These are phyloP conservation scores for Morinoia aosen DNA, from an alignment of 2,888 invertebrate species.

Conservation along the genomic window DNA sequence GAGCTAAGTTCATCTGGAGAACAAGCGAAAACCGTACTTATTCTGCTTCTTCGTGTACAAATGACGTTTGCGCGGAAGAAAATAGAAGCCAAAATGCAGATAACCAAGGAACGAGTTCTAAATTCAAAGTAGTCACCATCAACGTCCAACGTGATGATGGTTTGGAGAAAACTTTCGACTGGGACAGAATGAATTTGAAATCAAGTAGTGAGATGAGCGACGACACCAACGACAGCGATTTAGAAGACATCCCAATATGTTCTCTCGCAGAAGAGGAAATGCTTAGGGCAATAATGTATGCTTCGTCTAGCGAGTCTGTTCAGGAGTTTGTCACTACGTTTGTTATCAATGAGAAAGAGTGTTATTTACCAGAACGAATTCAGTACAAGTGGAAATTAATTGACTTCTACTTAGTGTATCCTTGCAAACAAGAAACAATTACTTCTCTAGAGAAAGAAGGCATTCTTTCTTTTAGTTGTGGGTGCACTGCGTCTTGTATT, in stretches of 20 bases:
- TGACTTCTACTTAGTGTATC: conserved; percentile 42
- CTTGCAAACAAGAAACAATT: background rate
- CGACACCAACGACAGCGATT: conserved; percentile 54
- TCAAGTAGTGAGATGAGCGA: conserved; percentile 18
- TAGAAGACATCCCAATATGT: conserved; percentile 60
- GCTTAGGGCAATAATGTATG: conserved; percentile 59
- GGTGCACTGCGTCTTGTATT: background rate
- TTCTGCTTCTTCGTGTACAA: background rate
- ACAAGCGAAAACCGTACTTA: background rate
- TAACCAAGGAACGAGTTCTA: background rate
- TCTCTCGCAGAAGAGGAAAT: conserved; percentile 60
- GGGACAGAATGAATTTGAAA: conserved; percentile 35
- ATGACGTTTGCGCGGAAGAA: background rate
- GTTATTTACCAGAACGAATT: conserved; percentile 60
- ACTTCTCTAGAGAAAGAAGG: background rate
- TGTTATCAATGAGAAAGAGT: conserved; percentile 57
- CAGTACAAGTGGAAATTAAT: conserved; percentile 57
- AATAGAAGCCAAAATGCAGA: background rate
- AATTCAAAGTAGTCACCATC: conserved; percentile 30
- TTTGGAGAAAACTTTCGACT: conserved; percentile 15
- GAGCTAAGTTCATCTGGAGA: conserved; percentile 35
- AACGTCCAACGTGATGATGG: conserved; percentile 14
- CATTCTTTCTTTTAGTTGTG: background rate
- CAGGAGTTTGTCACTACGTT: conserved; percentile 59
- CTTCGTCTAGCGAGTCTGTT: conserved; percentile 54